phyloP scores from a whole-genome alignment of 2,797 vertebrate genomes.

The Mus minutoides region DNA sequence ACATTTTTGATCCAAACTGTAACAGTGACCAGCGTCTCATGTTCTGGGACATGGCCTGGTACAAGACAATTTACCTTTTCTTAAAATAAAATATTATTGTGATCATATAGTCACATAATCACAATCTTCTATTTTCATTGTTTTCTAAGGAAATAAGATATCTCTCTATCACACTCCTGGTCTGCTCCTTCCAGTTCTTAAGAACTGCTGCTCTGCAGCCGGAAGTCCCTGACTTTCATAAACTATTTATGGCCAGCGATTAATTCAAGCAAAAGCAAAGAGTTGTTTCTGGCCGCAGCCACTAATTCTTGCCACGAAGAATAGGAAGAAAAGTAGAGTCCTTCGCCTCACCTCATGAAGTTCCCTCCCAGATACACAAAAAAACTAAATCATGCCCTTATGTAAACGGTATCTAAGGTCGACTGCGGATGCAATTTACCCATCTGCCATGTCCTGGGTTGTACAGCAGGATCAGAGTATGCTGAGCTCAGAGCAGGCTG shows the following conservation, averaged over 20 bases:
- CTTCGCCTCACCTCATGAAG: not conserved
- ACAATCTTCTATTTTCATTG: not conserved
- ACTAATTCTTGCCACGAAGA: not conserved
- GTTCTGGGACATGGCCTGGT: not conserved
- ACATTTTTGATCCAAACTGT: not conserved
- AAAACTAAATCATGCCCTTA: not conserved
- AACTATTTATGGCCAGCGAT: not conserved
- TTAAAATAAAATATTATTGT: not conserved
- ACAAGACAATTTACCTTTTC: not conserved
- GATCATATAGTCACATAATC: not conserved
- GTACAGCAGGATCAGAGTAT: not conserved
- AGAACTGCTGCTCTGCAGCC: not conserved
- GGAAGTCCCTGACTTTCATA: not conserved
- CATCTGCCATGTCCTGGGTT: not conserved
- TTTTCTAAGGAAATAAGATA: slow-evolving; percentile 18
- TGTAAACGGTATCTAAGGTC: not conserved
- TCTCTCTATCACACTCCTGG: not conserved
- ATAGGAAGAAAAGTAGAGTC: not conserved
- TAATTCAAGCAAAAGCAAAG: not conserved
- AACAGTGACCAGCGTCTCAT: not conserved
- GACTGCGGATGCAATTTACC: not conserved
- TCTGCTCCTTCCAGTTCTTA: not conserved
- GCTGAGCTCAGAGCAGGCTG: not conserved
- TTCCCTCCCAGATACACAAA: not conserved
- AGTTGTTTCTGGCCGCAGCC: not conserved